phyloP scores from a whole-genome alignment of 2,888 invertebrate species.

The Cantharis flavilabris region DNA sequence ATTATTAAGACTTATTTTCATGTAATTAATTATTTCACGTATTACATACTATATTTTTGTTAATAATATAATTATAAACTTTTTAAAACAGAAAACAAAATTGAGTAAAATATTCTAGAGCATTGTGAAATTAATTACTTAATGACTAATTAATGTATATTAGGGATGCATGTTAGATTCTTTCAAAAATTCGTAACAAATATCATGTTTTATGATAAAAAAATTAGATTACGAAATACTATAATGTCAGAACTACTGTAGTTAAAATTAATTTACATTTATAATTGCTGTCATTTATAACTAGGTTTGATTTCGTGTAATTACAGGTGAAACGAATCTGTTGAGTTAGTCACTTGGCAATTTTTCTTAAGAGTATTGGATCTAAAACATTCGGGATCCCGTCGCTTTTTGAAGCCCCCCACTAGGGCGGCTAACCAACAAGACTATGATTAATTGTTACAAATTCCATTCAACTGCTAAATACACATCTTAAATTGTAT shows the following conservation, averaged over 20 bases:
- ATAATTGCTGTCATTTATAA: slow-evolving; percentile 24
- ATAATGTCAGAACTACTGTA: slow-evolving; percentile 23
- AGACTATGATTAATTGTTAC: slow-evolving; percentile 50
- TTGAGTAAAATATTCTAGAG: not conserved
- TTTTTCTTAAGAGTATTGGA: slow-evolving; percentile 36
- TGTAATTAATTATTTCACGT: not conserved
- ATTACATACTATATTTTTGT: too few species aligned
- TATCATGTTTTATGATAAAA: slow-evolving; percentile 7
- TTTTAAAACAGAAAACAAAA: too few species aligned
- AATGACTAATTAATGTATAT: not conserved
- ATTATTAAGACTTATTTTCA: not conserved
- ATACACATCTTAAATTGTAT: slow-evolving; percentile 44
- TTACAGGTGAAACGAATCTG: slow-evolving; percentile 29
- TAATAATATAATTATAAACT: too few species aligned
- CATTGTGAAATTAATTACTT: not conserved
- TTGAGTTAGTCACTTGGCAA: slow-evolving; percentile 37
- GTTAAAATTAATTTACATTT: slow-evolving; percentile 22
- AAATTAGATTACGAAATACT: slow-evolving; percentile 14
- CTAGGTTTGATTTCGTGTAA: slow-evolving; percentile 24
- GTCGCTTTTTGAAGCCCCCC: slow-evolving; percentile 38
- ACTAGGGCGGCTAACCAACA: slow-evolving; percentile 43
- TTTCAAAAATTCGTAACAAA: not conserved
- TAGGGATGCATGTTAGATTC: too few species aligned
- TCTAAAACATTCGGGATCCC: slow-evolving; percentile 30
- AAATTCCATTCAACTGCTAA: slow-evolving; percentile 46